phyloP scores from a whole-genome alignment of 2,888 invertebrate genomes.

The Nysson spinosus region DNA sequence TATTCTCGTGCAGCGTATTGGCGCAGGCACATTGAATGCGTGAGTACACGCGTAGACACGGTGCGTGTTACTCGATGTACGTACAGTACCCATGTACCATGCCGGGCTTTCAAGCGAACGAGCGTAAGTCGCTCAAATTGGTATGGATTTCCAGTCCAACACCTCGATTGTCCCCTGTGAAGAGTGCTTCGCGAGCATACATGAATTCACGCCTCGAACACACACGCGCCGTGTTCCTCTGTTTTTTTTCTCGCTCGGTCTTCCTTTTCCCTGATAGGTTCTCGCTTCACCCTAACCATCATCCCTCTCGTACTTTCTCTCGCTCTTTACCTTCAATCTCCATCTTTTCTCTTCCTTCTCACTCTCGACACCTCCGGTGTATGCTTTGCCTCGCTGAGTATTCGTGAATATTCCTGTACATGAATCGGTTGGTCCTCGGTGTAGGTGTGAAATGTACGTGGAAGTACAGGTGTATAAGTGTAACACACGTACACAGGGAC shows the following conservation, averaged over 20 bases:
- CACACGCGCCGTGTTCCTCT: conserved; percentile 47
- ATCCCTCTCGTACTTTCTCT: conserved; percentile 25
- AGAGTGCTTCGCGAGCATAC: conserved; percentile 75
- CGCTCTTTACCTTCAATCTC: conserved; percentile 39
- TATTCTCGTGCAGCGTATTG: conserved; percentile 10
- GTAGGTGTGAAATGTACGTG: too few species aligned
- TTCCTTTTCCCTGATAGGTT: conserved; percentile 18
- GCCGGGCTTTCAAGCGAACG: conserved; percentile 67
- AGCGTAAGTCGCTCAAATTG: conserved; percentile 75
- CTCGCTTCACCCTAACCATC: conserved; percentile 8
- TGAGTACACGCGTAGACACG: conserved; percentile 7
- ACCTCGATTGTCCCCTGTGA: conserved; percentile 76
- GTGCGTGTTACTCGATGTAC: neutral
- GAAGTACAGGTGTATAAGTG: too few species aligned
- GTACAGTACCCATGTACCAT: neutral
- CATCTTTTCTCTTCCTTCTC: conserved; percentile 19
- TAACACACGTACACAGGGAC: too few species aligned
- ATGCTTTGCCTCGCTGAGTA: too few species aligned
- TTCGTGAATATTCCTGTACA: too few species aligned
- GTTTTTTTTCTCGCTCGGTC: conserved; percentile 28
- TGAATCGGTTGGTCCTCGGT: too few species aligned
- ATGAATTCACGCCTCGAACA: conserved; percentile 72
- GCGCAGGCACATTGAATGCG: conserved; percentile 6
- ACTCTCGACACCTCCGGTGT: neutral
- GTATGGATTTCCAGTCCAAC: conserved; percentile 78